Conservation (phyloP, 92 coral and sea anemone genomes). For the Ricordea florida region DNA sequence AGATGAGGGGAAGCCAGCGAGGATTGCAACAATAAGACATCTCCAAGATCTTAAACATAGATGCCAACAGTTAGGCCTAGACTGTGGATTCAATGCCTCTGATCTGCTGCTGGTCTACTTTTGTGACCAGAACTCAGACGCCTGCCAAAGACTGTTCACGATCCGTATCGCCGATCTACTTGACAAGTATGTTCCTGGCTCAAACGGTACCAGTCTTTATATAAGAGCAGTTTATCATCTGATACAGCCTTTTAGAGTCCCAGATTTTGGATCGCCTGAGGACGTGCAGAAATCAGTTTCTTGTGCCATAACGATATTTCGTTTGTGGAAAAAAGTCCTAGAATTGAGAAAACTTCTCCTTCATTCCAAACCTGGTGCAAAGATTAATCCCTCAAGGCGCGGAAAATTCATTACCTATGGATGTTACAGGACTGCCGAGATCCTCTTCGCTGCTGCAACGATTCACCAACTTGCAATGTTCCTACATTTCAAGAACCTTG, state of each 20-base stretch:
- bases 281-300: conserved; percentile 54
- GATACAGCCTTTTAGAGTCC: conserved; percentile 27
- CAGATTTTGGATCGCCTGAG: conserved; percentile 36
- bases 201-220: conserved; percentile 42
- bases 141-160: conserved; percentile 31
- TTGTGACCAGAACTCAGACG: conserved; percentile 46
- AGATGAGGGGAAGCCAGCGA: background rate
- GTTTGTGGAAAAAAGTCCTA: conserved; percentile 29
- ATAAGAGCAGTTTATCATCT: conserved; percentile 49
- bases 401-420: conserved; percentile 40
- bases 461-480: conserved; percentile 52
- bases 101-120: conserved; percentile 44
- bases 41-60: conserved; percentile 39
- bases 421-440: conserved; percentile 36
- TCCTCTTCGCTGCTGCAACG: conserved; percentile 31
- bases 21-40: conserved; percentile 27
- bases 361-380: conserved; percentile 32
- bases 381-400: conserved; percentile 11
- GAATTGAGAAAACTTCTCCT: conserved; percentile 25
- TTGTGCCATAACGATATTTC: conserved; percentile 37
- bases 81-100: conserved; percentile 40
- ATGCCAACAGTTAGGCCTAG: conserved; percentile 24
- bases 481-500: conserved; percentile 37
- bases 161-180: background rate
- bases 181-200: conserved; percentile 36